A percentile compares a stretch with the other conserved stretches of the same genome.
Conservation (phyloP, 2,888 invertebrate species). For the Amaurobius ferox region DNA sequence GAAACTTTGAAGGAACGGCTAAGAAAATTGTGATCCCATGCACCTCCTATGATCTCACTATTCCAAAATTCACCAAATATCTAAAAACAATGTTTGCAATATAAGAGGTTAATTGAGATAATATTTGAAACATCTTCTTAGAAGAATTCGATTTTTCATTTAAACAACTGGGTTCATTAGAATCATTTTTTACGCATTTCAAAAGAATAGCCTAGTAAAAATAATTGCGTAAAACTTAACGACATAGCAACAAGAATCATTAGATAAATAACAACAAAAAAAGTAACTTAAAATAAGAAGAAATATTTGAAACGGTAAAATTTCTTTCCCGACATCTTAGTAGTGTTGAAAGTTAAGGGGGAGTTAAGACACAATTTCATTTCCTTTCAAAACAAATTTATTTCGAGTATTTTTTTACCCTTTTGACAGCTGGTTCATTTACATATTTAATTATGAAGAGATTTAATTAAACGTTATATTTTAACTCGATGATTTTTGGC, state of each 20-base stretch:
- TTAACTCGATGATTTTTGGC: conserved; percentile 72
- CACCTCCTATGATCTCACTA: no score
- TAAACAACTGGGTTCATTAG: conserved; percentile 3
- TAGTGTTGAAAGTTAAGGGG: conserved; percentile 9
- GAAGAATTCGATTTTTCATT: conserved; percentile 9
- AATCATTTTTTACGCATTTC: background rate
- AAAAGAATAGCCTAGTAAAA: background rate
- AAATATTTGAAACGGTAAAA: conserved; percentile 11
- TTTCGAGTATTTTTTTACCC: conserved; percentile 67
- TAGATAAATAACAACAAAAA: background rate
- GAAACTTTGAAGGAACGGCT: no score
- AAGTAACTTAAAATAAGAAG: conserved; percentile 6
- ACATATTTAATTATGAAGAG: conserved; percentile 72
- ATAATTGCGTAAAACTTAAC: background rate
- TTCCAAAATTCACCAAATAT: no score
- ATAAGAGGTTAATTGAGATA: conserved; percentile 6
- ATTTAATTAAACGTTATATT: conserved; percentile 72
- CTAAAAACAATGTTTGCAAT: background rate
- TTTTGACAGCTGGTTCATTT: conserved; percentile 70
- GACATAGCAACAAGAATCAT: conserved; percentile 9
- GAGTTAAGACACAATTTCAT: conserved; percentile 65
- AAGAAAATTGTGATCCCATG: no score
- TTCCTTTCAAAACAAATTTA: conserved; percentile 72
- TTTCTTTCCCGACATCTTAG: background rate
- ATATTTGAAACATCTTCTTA: background rate